Conservation (phyloP, 2,888 invertebrate genomes). For the Plebejus argus region DNA sequence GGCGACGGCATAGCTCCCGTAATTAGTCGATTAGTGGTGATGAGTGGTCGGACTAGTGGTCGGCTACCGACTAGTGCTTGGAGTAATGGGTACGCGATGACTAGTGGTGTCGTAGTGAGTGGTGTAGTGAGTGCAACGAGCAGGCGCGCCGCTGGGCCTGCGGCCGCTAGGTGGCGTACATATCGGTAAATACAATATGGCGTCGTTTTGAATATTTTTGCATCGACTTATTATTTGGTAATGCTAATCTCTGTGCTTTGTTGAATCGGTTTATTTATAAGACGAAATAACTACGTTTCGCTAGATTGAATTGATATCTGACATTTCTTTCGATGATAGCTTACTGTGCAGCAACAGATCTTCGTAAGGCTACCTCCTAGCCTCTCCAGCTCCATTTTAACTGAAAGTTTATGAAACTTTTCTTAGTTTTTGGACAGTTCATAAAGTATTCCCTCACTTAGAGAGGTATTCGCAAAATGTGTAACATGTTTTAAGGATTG, state of each 20-base stretch:
- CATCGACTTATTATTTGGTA: slow-evolving; percentile 49
- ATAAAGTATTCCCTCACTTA: too few relatives aligned
- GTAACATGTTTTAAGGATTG: too few relatives aligned
- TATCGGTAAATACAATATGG: slow-evolving; percentile 65
- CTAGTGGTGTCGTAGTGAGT: slow-evolving; percentile 40
- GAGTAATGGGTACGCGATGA: neutral
- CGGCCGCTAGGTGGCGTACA: slow-evolving; percentile 73
- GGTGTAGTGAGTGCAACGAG: slow-evolving; percentile 45
- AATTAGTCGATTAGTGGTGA: slow-evolving; percentile 54
- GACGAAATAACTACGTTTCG: neutral
- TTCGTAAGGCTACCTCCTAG: neutral
- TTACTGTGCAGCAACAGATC: neutral
- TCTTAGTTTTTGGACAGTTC: neutral
- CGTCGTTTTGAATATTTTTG: slow-evolving; percentile 75
- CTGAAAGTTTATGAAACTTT: neutral
- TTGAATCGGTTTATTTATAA: neutral
- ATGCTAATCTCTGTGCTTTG: slow-evolving; percentile 19
- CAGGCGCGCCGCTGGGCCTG: slow-evolving; percentile 51
- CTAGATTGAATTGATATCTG: neutral
- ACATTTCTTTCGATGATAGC: neutral
- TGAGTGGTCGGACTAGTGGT: neutral
- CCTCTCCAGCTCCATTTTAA: too few relatives aligned
- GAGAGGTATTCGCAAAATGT: too few relatives aligned
- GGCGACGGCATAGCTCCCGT: slow-evolving; percentile 77
- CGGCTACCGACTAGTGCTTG: neutral